Evolutionary conservation across 2,113 vertebrate genomes (phyloP).

Genomic region (Agapornis roseicollis): DNA sequence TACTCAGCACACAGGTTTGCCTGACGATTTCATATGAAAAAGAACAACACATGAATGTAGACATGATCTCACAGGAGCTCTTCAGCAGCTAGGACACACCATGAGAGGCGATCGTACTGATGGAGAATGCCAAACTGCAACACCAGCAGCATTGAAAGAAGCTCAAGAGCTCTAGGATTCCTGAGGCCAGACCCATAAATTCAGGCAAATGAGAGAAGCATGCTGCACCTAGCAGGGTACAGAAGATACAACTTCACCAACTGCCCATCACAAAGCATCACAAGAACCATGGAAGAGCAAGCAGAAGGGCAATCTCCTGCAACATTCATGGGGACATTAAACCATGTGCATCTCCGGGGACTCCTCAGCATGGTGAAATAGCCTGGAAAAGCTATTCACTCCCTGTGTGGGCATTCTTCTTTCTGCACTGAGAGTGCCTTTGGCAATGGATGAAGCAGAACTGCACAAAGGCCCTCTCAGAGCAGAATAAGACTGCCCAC

Average conservation of each 20-base stretch:
- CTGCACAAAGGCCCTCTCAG: conserved; percentile 52
- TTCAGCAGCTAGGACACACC: background rate
- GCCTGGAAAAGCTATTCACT: conserved; percentile 21
- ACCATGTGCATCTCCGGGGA: conserved; percentile 50
- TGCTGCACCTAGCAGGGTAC: background rate
- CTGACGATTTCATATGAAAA: background rate
- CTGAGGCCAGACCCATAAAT: background rate
- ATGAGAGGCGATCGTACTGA: rapidly evolving
- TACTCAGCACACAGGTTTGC: background rate
- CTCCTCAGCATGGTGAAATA: conserved; percentile 46
- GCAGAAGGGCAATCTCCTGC: background rate
- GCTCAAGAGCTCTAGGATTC: background rate
- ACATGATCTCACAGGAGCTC: background rate
- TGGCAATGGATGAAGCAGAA: conserved; percentile 61
- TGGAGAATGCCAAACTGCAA: background rate
- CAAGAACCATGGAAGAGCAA: background rate
- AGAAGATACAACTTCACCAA: background rate
- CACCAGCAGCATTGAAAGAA: background rate
- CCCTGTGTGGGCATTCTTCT: conserved; percentile 67
- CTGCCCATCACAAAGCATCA: rapidly evolving
- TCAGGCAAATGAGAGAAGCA: background rate
- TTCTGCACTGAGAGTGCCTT: conserved; percentile 33
- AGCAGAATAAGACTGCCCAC: conserved; percentile 49
- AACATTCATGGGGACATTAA: conserved; percentile 5
- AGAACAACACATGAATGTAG: background rate